A percentile compares a stretch with the other conserved stretches of the same genome.
Conservation (phyloP, 2,797 vertebrate genomes). For the Sebastes goodei region DNA sequence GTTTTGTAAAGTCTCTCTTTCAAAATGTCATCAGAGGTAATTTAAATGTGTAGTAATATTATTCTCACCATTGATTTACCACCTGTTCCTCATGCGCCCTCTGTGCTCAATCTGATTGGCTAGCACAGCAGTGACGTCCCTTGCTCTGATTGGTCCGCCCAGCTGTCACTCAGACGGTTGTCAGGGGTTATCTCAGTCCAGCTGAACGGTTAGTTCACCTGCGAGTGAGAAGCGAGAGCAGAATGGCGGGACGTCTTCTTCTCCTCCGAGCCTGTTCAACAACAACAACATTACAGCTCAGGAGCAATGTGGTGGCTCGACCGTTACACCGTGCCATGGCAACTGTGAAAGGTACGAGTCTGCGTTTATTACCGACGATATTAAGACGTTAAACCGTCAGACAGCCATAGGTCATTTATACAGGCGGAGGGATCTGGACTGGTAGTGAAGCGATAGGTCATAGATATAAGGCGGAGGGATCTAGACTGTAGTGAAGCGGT, state of each 20-base stretch:
- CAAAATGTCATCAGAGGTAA: not conserved
- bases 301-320: conserved; percentile 4
- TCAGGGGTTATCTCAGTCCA: conserved; percentile 44
- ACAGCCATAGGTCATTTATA: not conserved
- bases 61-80: not conserved
- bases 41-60: not conserved
- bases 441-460: rapidly evolving
- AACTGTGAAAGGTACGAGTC: conserved; percentile 60
- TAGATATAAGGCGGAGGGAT: not conserved
- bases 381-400: not conserved
- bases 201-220: not conserved
- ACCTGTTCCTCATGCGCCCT: not conserved
- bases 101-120: conserved; percentile 50
- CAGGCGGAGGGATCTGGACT: no score
- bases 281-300: conserved; percentile 29
- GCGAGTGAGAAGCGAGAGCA: not conserved
- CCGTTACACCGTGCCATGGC: conserved; percentile 53
- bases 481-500: not conserved
- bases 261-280: conserved; percentile 60
- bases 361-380: not conserved
- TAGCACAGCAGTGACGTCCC: not conserved
- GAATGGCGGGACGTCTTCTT: conserved; percentile 78
- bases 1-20: not conserved
- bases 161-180: conserved; percentile 41
- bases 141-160: conserved; percentile 53